These are phyloP conservation scores for Hedychridium roseum DNA, from an alignment of 2,888 invertebrate species.

Conservation along the genomic window DNA sequence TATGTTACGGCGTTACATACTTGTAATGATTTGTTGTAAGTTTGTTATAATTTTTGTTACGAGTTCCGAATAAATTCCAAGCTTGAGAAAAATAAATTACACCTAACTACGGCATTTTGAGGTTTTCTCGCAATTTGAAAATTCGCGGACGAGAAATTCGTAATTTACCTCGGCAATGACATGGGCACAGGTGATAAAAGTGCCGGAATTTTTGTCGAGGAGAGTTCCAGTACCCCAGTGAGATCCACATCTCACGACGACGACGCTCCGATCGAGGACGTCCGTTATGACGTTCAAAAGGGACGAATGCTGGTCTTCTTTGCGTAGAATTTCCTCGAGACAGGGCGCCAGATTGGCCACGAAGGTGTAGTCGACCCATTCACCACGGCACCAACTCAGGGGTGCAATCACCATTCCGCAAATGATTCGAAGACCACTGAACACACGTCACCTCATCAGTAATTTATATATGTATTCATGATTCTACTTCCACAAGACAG, in stretches of 20 bases:
- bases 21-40: no score
- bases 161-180: constrained; percentile 66
- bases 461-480: no score
- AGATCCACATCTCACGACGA: constrained; percentile 68
- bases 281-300: constrained; percentile 58
- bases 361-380: constrained; percentile 72
- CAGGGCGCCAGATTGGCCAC: constrained; percentile 67
- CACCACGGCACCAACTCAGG: constrained; percentile 71
- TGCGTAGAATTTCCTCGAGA: constrained; percentile 51
- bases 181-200: constrained; percentile 71
- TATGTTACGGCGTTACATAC: no score
- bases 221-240: constrained; percentile 72
- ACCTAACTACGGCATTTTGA: no score
- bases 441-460: no score
- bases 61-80: constrained; percentile 3
- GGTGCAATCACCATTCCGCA: constrained; percentile 69
- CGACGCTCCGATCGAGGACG: constrained; percentile 65
- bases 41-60: no score
- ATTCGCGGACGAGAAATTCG: no score
- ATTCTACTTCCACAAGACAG: no score
- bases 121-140: no score
- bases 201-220: constrained; percentile 63
- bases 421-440: no score
- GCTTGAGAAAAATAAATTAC: no score
- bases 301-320: not conserved